A percentile compares a stretch with the other conserved stretches of the same genome.
Evolutionary conservation across 2,888 invertebrate species (phyloP).

Genomic region (Blera fallax): DNA sequence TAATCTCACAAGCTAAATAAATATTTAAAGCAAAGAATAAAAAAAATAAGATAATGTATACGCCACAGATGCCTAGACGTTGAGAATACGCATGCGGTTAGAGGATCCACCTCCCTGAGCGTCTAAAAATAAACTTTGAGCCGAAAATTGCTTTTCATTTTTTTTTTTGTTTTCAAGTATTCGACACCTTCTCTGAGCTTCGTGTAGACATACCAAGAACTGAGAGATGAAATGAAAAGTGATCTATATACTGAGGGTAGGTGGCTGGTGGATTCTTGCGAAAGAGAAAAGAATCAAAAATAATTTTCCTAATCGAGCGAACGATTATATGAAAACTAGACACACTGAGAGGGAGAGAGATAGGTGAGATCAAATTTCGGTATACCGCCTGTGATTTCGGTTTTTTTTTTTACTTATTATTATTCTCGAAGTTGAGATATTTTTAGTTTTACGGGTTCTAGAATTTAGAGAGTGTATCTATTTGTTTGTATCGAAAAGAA

Average conservation of each 20-base stretch:
- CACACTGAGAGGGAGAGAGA: slow-evolving; percentile 17
- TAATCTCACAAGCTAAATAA: slow-evolving; percentile 32
- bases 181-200: slow-evolving; percentile 36
- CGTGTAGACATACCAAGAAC: slow-evolving; percentile 20
- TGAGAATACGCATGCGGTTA: slow-evolving; percentile 53
- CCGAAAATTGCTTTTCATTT: slow-evolving; percentile 25
- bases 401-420: slow-evolving; percentile 2
- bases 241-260: slow-evolving; percentile 42
- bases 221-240: slow-evolving; percentile 66
- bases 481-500: background rate
- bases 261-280: slow-evolving; percentile 56
- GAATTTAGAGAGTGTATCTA: slow-evolving; percentile 3
- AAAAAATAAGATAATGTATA: slow-evolving; percentile 44
- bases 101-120: slow-evolving; percentile 47
- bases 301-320: slow-evolving; percentile 54
- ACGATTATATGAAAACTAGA: slow-evolving; percentile 26
- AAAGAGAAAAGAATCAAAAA: slow-evolving; percentile 50
- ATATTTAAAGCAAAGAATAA: slow-evolving; percentile 9
- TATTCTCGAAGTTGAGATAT: slow-evolving; percentile 3
- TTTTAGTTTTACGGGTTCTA: slow-evolving; percentile 34
- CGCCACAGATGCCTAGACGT: slow-evolving; percentile 42
- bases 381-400: slow-evolving; percentile 1
- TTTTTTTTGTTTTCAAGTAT: background rate
- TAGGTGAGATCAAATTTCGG: slow-evolving; percentile 63
- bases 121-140: slow-evolving; percentile 63